A percentile compares a stretch with the other conserved stretches of the same genome.
phyloP scores from a whole-genome alignment of 2,113 vertebrate genomes.

The Uria lomvia region DNA sequence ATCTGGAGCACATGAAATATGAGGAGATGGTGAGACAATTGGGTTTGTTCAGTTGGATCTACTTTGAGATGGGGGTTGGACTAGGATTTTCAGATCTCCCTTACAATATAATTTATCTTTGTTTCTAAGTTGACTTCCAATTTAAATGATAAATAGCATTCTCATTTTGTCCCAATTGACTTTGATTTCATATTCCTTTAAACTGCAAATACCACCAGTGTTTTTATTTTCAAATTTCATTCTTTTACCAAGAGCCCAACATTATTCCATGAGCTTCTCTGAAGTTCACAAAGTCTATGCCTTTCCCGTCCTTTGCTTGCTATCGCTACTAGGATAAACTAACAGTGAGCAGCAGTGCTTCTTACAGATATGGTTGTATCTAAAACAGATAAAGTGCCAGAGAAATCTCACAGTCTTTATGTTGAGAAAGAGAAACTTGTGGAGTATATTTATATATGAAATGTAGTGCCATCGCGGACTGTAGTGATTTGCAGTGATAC shows the following conservation, averaged over 20 bases:
- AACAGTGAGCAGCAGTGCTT: neutral
- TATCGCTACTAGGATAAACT: fast-evolving
- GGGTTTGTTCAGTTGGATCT: neutral
- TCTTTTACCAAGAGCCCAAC: neutral
- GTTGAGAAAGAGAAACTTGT: neutral
- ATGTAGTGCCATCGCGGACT: neutral
- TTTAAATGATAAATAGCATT: neutral
- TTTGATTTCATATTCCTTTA: neutral
- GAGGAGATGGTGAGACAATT: neutral
- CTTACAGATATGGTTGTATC: neutral
- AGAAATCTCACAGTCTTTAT: neutral
- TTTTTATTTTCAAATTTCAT: neutral
- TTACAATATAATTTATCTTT: neutral
- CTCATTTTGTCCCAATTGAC: neutral
- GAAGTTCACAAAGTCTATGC: neutral
- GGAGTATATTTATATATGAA: neutral
- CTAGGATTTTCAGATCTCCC: neutral
- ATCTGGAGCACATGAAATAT: fast-evolving
- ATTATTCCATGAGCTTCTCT: neutral
- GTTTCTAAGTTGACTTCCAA: neutral
- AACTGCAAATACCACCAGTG: neutral
- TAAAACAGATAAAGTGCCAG: neutral
- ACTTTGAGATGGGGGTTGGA: neutral
- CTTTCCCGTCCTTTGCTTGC: neutral
- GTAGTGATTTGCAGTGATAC: neutral